phyloP scores from a whole-genome alignment of 35 echinoderm and acorn worm genomes.

The Patiria miniata region DNA sequence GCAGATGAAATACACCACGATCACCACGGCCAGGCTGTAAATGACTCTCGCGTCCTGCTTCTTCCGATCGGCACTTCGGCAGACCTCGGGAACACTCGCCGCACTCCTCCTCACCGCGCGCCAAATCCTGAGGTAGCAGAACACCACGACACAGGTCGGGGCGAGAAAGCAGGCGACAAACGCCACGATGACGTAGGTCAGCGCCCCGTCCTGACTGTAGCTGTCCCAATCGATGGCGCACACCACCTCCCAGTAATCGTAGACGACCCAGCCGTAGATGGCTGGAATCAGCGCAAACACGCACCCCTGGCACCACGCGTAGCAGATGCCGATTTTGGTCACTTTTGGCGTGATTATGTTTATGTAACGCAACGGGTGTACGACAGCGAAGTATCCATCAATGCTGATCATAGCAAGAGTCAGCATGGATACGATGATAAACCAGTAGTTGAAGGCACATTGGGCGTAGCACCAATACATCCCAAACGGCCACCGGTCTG shows the following conservation, averaged over 20 bases:
- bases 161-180: conserved; percentile 45
- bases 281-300: conserved; percentile 36
- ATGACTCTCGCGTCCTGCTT: conserved; percentile 29
- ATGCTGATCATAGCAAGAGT: conserved; percentile 43
- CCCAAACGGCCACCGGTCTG: conserved; percentile 10
- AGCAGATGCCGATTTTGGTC: background rate
- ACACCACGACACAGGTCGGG: conserved; percentile 16
- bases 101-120: background rate
- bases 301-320: conserved; percentile 43
- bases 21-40: conserved; percentile 35
- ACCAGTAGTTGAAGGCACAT: conserved; percentile 55
- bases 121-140: conserved; percentile 35
- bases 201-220: background rate
- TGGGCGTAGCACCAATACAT: conserved; percentile 34
- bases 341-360: conserved; percentile 19
- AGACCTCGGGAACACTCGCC: background rate
- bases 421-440: conserved; percentile 67
- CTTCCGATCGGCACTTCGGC: background rate
- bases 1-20: conserved; percentile 47
- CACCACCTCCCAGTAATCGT: conserved; percentile 62
- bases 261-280: conserved; percentile 51
- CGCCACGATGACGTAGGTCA: conserved; percentile 48
- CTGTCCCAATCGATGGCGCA: conserved; percentile 64
- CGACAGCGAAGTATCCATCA: conserved; percentile 26
- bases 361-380: conserved; percentile 18